Percentiles rank a stretch among this genome's conserved stretches.
Conservation (phyloP, 2,888 invertebrate genomes). For the Melieria omissa region DNA sequence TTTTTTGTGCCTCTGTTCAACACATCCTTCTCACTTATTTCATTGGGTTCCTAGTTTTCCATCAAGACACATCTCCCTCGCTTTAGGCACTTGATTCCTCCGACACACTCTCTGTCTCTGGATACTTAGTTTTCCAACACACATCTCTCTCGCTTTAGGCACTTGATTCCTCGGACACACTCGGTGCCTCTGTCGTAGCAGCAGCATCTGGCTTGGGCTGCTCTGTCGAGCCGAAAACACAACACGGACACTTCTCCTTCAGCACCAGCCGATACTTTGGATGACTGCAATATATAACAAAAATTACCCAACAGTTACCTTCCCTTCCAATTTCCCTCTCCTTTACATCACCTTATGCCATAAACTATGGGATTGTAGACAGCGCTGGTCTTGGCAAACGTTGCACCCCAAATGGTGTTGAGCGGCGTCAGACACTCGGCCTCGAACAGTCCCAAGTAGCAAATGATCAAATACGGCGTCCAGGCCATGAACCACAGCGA, state of each 20-base stretch:
- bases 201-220: constrained; percentile 46
- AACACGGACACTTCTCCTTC: constrained; percentile 71
- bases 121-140: no score
- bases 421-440: constrained; percentile 79
- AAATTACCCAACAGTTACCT: not conserved
- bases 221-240: constrained; percentile 52
- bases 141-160: constrained; percentile 37
- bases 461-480: constrained; percentile 87
- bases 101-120: constrained; percentile 47
- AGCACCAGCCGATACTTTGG: constrained; percentile 71
- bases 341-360: constrained; percentile 69
- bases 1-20: no score
- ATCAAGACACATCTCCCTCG: no score
- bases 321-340: not conserved
- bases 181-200: constrained; percentile 42
- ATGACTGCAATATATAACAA: constrained; percentile 63
- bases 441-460: constrained; percentile 81
- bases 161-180: constrained; percentile 47
- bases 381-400: constrained; percentile 71
- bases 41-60: no score
- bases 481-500: constrained; percentile 73
- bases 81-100: constrained; percentile 48
- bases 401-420: constrained; percentile 76
- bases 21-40: no score
- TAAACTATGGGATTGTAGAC: constrained; percentile 72